Conservation (phyloP, 2,113 vertebrate species). For the Osmerus mordax region DNA sequence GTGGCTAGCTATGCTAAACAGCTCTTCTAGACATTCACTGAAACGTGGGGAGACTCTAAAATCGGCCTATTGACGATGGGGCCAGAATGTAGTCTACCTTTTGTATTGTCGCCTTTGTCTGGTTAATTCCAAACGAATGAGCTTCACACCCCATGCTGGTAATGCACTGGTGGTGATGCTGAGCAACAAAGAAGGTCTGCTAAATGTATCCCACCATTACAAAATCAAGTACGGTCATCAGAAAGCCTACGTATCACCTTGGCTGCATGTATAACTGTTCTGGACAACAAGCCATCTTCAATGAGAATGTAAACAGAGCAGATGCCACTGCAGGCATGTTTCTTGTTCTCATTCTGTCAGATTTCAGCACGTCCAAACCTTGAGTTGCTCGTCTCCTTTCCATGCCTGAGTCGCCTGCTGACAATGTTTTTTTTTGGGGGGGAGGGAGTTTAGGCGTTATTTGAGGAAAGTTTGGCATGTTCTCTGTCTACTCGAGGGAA, state of each 20-base stretch:
- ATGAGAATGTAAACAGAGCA: constrained; percentile 15
- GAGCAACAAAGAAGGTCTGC: constrained; percentile 2
- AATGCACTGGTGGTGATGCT: neutral
- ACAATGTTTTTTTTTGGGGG: constrained; percentile 18
- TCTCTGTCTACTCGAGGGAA: constrained; percentile 2
- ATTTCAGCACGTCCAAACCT: constrained; percentile 17
- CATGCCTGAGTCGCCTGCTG: constrained; percentile 18
- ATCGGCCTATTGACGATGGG: neutral
- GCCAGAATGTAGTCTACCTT: neutral
- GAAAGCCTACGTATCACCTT: neutral
- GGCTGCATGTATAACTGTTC: neutral
- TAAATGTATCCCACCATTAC: neutral
- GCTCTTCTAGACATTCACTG: neutral
- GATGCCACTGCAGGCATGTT: constrained; percentile 19
- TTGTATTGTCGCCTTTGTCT: neutral
- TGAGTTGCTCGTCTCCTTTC: constrained; percentile 26
- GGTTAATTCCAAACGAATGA: neutral
- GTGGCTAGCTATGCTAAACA: neutral
- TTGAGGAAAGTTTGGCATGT: too few relatives aligned
- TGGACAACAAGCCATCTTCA: neutral
- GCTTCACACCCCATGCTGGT: neutral
- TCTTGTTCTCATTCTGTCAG: constrained; percentile 29
- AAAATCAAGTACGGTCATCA: neutral
- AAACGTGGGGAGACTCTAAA: neutral
- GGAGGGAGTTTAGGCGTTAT: neutral